Percentiles rank a stretch among this genome's conserved stretches.
Conservation (phyloP, 2,797 vertebrate species). For the Enteromius afrohamiltoni region DNA sequence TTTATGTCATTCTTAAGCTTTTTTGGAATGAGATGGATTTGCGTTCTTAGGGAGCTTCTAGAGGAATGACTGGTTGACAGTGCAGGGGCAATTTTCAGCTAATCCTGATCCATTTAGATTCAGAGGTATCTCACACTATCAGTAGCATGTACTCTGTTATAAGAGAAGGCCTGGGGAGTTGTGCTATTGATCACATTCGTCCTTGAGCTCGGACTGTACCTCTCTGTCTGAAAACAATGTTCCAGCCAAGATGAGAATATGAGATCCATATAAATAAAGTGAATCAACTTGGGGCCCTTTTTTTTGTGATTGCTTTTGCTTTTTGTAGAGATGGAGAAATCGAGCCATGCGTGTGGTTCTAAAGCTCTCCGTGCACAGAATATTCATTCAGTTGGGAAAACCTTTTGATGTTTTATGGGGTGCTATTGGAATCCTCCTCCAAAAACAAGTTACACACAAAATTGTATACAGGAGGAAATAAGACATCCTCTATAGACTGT, state of each 20-base stretch:
- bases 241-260: constrained; percentile 20
- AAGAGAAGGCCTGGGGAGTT: constrained; percentile 37
- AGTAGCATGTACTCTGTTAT: constrained; percentile 48
- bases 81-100: background rate
- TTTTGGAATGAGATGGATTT: constrained; percentile 14
- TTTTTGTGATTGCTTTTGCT: background rate
- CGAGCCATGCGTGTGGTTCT: background rate
- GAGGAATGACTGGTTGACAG: constrained; percentile 32
- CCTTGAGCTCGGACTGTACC: constrained; percentile 54
- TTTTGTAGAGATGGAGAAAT: constrained; percentile 1
- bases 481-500: background rate
- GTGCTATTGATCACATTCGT: constrained; percentile 37
- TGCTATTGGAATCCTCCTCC: background rate
- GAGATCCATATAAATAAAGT: constrained; percentile 23
- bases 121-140: constrained; percentile 22
- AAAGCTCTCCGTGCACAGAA: background rate
- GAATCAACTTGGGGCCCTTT: background rate
- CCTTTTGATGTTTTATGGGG: background rate
- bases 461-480: background rate
- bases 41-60: background rate
- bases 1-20: background rate
- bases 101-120: constrained; percentile 34
- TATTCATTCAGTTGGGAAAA: constrained; percentile 3
- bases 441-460: background rate
- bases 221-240: constrained; percentile 41